Evolutionary conservation across 1,140 invertebrate genomes (phyloP), one percentile per base, ranked within the genome.

Genomic region (Helicoverpa zea): DNA sequence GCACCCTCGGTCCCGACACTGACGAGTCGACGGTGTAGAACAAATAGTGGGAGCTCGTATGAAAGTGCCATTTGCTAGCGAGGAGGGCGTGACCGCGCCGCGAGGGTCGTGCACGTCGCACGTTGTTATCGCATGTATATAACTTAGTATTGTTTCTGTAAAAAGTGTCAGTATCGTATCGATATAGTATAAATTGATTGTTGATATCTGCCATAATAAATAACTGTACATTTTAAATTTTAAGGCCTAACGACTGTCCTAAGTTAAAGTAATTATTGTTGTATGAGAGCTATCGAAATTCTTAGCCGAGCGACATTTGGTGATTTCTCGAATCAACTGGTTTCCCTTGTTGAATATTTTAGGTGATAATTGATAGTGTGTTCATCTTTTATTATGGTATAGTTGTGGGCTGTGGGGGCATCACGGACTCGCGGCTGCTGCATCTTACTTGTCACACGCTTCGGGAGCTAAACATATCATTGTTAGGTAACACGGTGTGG

Each of bases 191-290:
- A 93, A 92, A 93, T 90, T 90, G 88, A 89, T 93, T 94, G 91
- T 92, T 94, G 88, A 94, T 92, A 93, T 94, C 91, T 94, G 93
- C 93, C 92, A 94, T 94, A 94, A 94, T 92, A 92, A 90, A 88
- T 90, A 90, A 91, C 78, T 94, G 92, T 94, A 94, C 81, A 94
- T 93, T 92, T 81, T 90, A 92, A 87, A 86, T 91, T 80, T 87
- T 94, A 94, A 93, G 92, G 93, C 92, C 93, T 94, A 93, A 93
- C 90, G 92, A 93, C 91, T 94, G 91, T 94, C 88, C 88, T 91
- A 87, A 86, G 83, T 91, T 89, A 88, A 89, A 87, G 84, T 87
- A 89, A 87, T 87, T 91, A 88, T 91, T 91, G 87, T 90, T 89
- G 84, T 85, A 83, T 77, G 86, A 87, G 87, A 86, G 88, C 81